Evolutionary conservation across 1,140 invertebrate species (phyloP), one percentile per base, ranked within the genome.

Genomic region (Capitella teleta): DNA sequence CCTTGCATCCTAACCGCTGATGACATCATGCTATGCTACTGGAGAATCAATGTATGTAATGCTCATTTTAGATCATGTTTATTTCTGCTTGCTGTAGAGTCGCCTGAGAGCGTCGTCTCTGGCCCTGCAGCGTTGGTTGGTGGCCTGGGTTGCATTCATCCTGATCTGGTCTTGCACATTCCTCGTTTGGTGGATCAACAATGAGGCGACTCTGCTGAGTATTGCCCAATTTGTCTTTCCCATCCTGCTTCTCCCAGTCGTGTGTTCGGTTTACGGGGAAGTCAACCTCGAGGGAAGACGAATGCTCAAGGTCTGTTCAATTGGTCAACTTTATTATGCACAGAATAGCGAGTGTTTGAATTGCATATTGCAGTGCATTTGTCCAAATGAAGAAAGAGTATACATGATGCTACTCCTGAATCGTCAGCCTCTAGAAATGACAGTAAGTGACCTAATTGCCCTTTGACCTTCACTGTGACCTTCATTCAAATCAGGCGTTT

Each of bases 81-180:
- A 26, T 38, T 46, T 60, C 49, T 55, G 57, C 25, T 61, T 53
- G 48, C 61, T 60, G 56, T 53, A 73, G 70, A 57, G 60, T 34
- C 61, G 67, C 1, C 52, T 73, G 48, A 49, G 61, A 19, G 52
- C 64, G 19, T 66, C 69, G 23, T 70, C 67, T 0, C 52, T 53
- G 16, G 62, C 60, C 5, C 58, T 73, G 5, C 69, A 73, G 55
- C 55, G 71, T 3, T 73, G 71, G 71, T 55, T 72, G 56, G 60
- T 64, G 8, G 66, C 61, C 36, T 65, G 67, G 59, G 60, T 71
- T 2, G 53, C 58, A 5, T 58, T 71, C 36, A 63, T 72, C 23
- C 37, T 68, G 8, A 47, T 70, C 2, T 67, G 67, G 63, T 56
- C 62, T 50, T 59, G 53, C 5, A 61, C 65, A 45, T 69, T 68